These are phyloP conservation scores for Drosophila infuscata DNA, from an alignment of 2,888 invertebrate genomes.

Conservation along the genomic window DNA sequence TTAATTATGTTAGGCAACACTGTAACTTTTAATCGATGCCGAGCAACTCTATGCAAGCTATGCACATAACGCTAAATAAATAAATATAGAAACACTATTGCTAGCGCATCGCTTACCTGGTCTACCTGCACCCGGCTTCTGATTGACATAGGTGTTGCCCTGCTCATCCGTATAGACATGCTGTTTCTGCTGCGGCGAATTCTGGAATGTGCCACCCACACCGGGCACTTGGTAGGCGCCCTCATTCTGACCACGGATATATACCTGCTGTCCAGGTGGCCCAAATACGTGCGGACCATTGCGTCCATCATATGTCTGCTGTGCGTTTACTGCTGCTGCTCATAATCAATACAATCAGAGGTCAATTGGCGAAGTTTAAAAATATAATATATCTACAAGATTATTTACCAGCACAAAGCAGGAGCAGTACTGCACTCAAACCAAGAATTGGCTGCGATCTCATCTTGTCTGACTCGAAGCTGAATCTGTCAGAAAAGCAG, in stretches of 20 bases:
- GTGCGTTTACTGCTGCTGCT: constrained; percentile 35
- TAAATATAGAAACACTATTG: background rate
- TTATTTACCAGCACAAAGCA: constrained; percentile 42
- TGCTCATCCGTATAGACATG: constrained; percentile 50
- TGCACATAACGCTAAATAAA: background rate
- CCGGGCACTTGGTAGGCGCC: constrained; percentile 61
- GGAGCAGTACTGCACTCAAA: constrained; percentile 29
- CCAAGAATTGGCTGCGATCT: constrained; percentile 26
- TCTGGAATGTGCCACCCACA: constrained; percentile 52
- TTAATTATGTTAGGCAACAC: background rate
- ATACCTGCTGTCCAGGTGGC: constrained; percentile 53
- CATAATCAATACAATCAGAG: background rate
- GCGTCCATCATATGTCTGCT: constrained; percentile 56
- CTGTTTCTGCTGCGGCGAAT: constrained; percentile 19
- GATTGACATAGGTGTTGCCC: constrained; percentile 51
- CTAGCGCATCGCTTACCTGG: constrained; percentile 22
- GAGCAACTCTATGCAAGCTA: background rate
- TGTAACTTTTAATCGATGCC: background rate
- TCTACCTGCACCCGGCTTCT: constrained; percentile 19
- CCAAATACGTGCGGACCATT: constrained; percentile 59
- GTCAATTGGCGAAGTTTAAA: background rate
- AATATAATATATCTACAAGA: background rate
- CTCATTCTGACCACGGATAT: constrained; percentile 61
- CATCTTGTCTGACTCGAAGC: constrained; percentile 28
- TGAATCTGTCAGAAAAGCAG: constrained; percentile 21